These are phyloP conservation scores for Leptodirus hochenwartii DNA, from an alignment of 2,888 invertebrate species.

Conservation along the genomic window DNA sequence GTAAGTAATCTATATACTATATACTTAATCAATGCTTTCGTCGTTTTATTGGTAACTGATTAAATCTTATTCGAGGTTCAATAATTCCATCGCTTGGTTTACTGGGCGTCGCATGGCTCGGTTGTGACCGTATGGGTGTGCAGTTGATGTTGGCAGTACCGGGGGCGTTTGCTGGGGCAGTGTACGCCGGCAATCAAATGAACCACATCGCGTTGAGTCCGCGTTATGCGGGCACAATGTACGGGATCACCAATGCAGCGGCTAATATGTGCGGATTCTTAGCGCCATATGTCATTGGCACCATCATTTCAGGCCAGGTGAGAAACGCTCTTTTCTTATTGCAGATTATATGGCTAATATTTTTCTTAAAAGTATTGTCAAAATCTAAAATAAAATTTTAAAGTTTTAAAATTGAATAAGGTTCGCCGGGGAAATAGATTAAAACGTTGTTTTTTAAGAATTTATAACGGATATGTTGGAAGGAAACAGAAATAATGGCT, in stretches of 20 bases:
- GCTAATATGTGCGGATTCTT: slow-evolving; percentile 69
- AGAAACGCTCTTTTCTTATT: no score
- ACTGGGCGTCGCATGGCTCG: slow-evolving; percentile 61
- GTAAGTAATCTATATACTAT: neutral
- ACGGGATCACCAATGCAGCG: slow-evolving; percentile 68
- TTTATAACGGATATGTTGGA: no score
- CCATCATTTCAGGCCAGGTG: slow-evolving; percentile 49
- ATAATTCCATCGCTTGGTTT: slow-evolving; percentile 57
- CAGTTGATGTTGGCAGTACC: slow-evolving; percentile 51
- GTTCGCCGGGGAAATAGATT: no score
- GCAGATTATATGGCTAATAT: no score
- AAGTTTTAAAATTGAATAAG: no score
- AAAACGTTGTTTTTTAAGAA: slow-evolving; percentile 4
- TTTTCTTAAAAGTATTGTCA: no score
- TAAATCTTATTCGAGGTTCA: slow-evolving; percentile 31
- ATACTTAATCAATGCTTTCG: neutral
- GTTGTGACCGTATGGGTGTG: slow-evolving; percentile 51
- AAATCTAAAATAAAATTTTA: no score
- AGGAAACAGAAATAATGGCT: no score
- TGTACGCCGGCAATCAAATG: slow-evolving; percentile 68
- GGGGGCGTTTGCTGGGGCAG: slow-evolving; percentile 59
- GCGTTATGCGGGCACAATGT: slow-evolving; percentile 67
- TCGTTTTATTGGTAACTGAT: neutral
- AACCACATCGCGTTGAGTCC: slow-evolving; percentile 71
- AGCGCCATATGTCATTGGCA: slow-evolving; percentile 61